Evolutionary conservation across 2,797 vertebrate genomes (phyloP).

Genomic region (Esox lucius): DNA sequence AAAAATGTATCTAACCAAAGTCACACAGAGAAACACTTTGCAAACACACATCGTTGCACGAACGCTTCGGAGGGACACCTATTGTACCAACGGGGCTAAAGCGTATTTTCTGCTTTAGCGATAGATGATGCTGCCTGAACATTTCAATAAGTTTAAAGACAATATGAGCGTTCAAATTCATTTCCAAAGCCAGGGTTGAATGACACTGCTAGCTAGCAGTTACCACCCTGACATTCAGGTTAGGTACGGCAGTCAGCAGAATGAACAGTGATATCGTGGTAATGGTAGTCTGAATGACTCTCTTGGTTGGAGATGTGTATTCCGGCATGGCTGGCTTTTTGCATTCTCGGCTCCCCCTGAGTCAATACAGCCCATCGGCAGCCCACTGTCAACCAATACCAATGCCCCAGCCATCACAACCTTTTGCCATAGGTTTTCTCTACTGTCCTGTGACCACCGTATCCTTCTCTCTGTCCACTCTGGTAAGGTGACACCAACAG

Average conservation of each 20-base stretch:
- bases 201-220: conserved; percentile 40
- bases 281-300: conserved; percentile 32
- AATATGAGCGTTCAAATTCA: conserved; percentile 26
- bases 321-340: conserved; percentile 53
- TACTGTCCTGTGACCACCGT: not conserved
- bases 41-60: conserved; percentile 43
- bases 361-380: conserved; percentile 42
- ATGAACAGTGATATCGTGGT: conserved; percentile 39
- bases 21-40: conserved; percentile 35
- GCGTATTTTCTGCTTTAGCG: conserved; percentile 10
- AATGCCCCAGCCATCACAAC: conserved; percentile 28
- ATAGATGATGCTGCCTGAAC: conserved; percentile 34
- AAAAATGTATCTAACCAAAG: conserved; percentile 29
- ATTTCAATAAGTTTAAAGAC: conserved; percentile 38
- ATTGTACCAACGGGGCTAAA: conserved; percentile 26
- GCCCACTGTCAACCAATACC: not conserved
- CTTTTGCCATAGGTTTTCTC: conserved; percentile 18
- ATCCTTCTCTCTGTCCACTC: not conserved
- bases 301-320: conserved; percentile 46
- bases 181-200: conserved; percentile 49
- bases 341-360: conserved; percentile 59
- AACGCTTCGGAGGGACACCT: conserved; percentile 39
- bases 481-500: conserved; percentile 5
- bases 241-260: conserved; percentile 39
- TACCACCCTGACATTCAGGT: conserved; percentile 37